Base-by-base conservation (phyloP, 2,113 vertebrate genomes). In the Mobula hypostoma region DNA sequence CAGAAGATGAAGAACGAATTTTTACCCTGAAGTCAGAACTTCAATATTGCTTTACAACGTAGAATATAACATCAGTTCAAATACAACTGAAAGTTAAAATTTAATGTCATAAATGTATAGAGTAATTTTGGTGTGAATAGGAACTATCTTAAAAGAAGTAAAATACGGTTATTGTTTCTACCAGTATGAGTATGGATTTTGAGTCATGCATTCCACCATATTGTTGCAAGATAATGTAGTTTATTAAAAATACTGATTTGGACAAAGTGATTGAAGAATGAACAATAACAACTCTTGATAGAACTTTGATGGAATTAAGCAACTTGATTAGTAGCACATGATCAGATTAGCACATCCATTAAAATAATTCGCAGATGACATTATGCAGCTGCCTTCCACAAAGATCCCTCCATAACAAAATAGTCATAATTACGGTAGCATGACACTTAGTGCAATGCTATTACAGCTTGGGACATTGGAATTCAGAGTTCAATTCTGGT, bases 181-280 rank as follows among this genome's bases (percentile, higher is more conserved):
- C 21, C 36, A 74, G 40, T 93, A 7, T 93, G 91, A 93, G 36
- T 56, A 74, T 93, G 36, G 40, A 93, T 76, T 48, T 29, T 74
- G 70, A 74, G 36, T 93, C 91, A 74, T 93, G 68, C 91, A 93
- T 74, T 72, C 70, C 68, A 93, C 70, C 68, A 74, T 93, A 48
- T 93, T 27, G 66, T 70, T 93, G 91, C 91, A 93, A 92, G 88
- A 92, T 92, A 70, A 93, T 93, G 70, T 72, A 93, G 27, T 93
- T 40, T 29, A 74, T 24, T 74, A 24, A 56, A 66, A 56, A 72
- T 1, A 48, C 7, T 48, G 36, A 93, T 48, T 70, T 93, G 68
- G 36, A 93, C 5, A 74, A 66, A 66, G 68, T 14, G 91, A 56
- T 93, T 74, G 9, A 15, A 56, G 91, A 93, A 83, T 68, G 11